phyloP scores from a whole-genome alignment of 2,113 vertebrate genomes.

The Paedocypris sp. region DNA sequence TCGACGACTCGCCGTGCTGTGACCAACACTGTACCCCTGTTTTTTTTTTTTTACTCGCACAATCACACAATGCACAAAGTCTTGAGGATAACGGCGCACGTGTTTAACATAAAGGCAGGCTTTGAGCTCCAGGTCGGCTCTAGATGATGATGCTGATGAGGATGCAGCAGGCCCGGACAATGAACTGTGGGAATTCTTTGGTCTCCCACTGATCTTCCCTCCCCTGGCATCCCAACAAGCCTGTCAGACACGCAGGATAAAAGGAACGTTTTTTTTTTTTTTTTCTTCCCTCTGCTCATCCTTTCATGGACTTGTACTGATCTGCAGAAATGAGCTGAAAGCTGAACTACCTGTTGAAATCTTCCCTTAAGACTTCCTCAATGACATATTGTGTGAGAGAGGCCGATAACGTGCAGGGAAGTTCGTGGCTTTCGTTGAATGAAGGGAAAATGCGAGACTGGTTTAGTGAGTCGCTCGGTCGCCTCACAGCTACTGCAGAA shows the following conservation, averaged over 20 bases:
- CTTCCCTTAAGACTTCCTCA: conserved; percentile 71
- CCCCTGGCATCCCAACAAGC: conserved; percentile 54
- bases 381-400: conserved; percentile 70
- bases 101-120: conserved; percentile 66
- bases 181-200: conserved; percentile 71
- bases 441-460: no score
- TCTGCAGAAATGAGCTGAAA: conserved; percentile 64
- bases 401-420: no score
- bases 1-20: conserved; percentile 49
- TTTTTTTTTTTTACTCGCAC: no score
- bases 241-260: conserved; percentile 52
- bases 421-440: no score
- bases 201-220: conserved; percentile 64
- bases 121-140: conserved; percentile 59
- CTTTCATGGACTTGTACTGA: conserved; percentile 44
- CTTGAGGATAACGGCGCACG: conserved; percentile 58
- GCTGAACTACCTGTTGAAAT: conserved; percentile 75
- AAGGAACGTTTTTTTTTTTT: conserved; percentile 61
- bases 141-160: conserved; percentile 37
- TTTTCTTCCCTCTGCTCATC: conserved; percentile 55
- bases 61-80: conserved; percentile 25
- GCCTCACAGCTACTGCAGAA: no score
- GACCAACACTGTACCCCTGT: conserved; percentile 49
- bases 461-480: no score
- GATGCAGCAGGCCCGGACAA: conserved; percentile 58